Conservation (phyloP, 2,888 invertebrate species). For the Eristalinus sepulchralis region DNA sequence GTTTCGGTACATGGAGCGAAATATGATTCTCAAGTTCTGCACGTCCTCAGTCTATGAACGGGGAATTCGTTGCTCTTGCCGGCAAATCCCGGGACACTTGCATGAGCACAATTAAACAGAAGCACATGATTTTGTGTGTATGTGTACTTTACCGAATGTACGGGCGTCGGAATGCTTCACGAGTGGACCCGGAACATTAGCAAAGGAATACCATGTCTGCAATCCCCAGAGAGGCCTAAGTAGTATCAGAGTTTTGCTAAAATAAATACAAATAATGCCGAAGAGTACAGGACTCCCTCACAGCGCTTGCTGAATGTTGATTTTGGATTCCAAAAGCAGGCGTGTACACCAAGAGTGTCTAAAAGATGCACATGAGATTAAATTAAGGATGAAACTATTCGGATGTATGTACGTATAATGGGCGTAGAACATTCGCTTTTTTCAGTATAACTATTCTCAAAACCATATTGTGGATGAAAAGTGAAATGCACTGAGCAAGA, state of each 20-base stretch:
- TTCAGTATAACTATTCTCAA: no score
- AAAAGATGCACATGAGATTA: neutral
- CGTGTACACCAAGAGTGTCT: neutral
- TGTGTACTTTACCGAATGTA: neutral
- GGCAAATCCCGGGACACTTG: slow-evolving; percentile 35
- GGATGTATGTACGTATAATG: neutral
- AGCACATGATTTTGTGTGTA: neutral
- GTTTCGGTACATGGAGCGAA: slow-evolving; percentile 6
- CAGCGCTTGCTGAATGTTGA: slow-evolving; percentile 23
- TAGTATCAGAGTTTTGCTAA: neutral
- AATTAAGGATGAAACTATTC: neutral
- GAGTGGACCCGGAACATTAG: neutral
- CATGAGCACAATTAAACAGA: slow-evolving; percentile 28
- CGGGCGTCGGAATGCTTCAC: neutral
- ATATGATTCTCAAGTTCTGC: slow-evolving; percentile 18
- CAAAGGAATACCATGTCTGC: neutral
- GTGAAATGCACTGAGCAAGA: no score
- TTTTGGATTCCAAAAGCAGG: slow-evolving; percentile 2
- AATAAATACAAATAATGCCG: slow-evolving; percentile 6
- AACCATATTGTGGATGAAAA: no score
- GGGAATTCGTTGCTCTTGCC: slow-evolving; percentile 38
- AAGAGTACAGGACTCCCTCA: neutral
- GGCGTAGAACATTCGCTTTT: neutral
- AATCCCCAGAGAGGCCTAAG: neutral
- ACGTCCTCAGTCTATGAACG: slow-evolving; percentile 34